Evolutionary conservation across 2,888 invertebrate species (phyloP).

Genomic region (Morpho deidamia): DNA sequence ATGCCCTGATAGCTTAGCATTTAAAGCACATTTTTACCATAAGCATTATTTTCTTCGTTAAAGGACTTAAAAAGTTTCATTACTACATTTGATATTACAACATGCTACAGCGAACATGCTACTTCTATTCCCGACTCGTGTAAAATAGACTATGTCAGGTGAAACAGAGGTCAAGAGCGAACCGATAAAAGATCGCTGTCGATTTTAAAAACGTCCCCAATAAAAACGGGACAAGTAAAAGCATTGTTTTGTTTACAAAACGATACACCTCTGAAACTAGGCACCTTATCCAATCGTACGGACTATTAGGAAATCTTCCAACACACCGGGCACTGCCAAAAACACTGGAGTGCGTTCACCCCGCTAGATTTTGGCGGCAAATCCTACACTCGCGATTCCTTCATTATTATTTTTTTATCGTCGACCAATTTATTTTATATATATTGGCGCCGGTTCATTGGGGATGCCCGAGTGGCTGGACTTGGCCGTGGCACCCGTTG

Average conservation of each 20-base stretch:
- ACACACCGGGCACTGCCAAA: constrained; percentile 57
- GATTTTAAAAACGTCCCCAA: too few species aligned
- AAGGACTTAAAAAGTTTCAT: too few species aligned
- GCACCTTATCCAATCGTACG: constrained; percentile 60
- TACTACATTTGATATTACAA: too few species aligned
- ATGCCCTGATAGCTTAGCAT: too few species aligned
- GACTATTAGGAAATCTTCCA: constrained; percentile 72
- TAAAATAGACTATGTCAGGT: too few species aligned
- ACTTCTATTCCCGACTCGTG: too few species aligned
- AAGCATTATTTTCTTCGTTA: too few species aligned
- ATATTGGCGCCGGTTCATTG: constrained; percentile 76
- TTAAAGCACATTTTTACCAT: too few species aligned
- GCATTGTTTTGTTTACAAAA: constrained; percentile 38
- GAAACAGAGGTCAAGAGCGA: too few species aligned
- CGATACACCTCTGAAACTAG: constrained; percentile 40
- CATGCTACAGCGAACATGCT: too few species aligned
- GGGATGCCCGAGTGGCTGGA: constrained; percentile 72
- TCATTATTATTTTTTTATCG: constrained; percentile 64
- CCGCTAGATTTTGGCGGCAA: constrained; percentile 69
- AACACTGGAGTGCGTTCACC: constrained; percentile 74
- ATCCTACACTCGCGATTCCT: constrained; percentile 62
- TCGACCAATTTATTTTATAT: constrained; percentile 76
- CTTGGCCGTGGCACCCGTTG: constrained; percentile 76
- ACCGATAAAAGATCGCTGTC: too few species aligned
- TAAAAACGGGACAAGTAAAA: background rate